Evolutionary conservation across 2,888 invertebrate species (phyloP), one percentile per base, ranked within the genome.

Genomic region (Lucinisca nassula): DNA sequence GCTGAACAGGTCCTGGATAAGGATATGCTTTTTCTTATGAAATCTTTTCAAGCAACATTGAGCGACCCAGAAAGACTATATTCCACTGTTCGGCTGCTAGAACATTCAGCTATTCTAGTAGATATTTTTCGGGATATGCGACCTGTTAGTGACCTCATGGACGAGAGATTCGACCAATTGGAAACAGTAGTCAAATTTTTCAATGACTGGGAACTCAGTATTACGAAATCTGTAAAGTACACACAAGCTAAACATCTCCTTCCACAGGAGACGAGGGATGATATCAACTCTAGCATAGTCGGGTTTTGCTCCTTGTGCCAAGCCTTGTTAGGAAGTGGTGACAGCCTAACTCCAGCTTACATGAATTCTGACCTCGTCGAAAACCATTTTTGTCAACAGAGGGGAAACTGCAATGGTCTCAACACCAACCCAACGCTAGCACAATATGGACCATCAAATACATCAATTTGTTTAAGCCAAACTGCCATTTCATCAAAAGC

Each of bases 371-470:
- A 90, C 72, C 30, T 82, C 30, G 58, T 84, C 6, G 86, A 86
- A 38, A 88, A 82, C 32, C 82, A 85, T 4, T 89, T 87, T 45
- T 72, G 85, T 30, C 88, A 87, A 61, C 90, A 90, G 76, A 40
- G 90, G 32, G 90, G 87, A 0, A 72, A 82, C 0, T 80, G 85
- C 40, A 85, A 90, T 87, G 88, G 90, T 27, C 37, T 82, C 4
- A 85, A 89, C 49, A 89, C 86, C 12, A 88, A 90, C 40, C 84
- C 88, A 21, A 88, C 88, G 67, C 45, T 90, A 14, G 73, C 82
- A 30, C 86, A 88, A 49, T 87, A 88, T 83, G 88, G 90, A 35
- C 90, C 88, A 14, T 77, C 87, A n/a, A 83, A 85, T 38, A 89
- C 80, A 32, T 78, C 87, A 0, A 90, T 90, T 40, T 86, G 84